These are phyloP conservation scores for Nasonovia ribisnigri DNA, from an alignment of 2,888 invertebrate genomes.

Conservation along the genomic window DNA sequence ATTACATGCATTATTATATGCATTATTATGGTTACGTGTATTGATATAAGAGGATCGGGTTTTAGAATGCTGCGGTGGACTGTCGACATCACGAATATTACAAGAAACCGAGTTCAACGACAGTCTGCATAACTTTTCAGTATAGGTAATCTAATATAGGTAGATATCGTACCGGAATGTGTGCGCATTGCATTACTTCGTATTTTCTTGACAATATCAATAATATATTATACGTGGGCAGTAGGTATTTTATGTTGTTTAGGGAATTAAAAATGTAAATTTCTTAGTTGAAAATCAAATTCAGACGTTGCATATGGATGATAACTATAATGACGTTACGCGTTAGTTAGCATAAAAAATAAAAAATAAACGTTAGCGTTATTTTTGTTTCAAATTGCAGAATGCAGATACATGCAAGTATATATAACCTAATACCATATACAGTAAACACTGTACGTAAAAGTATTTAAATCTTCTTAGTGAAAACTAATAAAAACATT, in stretches of 20 bases:
- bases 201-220: not conserved
- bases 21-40: not conserved
- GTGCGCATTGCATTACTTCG: not conserved
- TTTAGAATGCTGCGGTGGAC: not conserved
- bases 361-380: not conserved
- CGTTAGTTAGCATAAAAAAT: not conserved
- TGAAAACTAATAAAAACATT: not conserved
- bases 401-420: not conserved
- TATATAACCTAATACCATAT: not conserved
- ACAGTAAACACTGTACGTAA: not conserved
- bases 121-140: not conserved
- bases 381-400: not conserved
- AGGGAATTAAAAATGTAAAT: not conserved
- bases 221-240: not conserved
- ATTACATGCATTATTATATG: not conserved
- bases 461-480: not conserved
- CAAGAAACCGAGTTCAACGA: conserved; percentile 19
- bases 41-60: not conserved
- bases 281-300: not conserved
- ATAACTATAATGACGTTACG: not conserved
- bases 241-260: not conserved
- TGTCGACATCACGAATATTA: not conserved
- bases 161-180: not conserved
- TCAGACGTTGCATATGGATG: not conserved
- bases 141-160: not conserved